Conservation (phyloP, 2,797 vertebrate species). For the Gymnodraco acuticeps region DNA sequence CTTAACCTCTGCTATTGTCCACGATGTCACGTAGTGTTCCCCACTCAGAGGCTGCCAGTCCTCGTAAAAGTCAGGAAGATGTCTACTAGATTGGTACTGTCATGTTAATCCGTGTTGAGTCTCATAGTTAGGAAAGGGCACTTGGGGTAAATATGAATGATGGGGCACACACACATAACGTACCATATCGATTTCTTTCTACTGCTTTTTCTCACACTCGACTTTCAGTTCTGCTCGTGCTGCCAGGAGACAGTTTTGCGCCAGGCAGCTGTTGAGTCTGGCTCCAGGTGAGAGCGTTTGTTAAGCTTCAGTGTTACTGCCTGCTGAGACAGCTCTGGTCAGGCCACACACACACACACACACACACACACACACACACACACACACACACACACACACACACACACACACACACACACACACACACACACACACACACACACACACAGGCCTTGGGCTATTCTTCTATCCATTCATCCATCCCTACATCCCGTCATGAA, state of each 20-base stretch:
- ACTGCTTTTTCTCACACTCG: constrained; percentile 9
- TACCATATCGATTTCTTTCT: not conserved
- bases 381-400: constrained; percentile 10
- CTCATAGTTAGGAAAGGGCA: constrained; percentile 6
- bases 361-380: constrained; percentile 11
- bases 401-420: not conserved
- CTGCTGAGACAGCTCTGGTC: constrained; percentile 51
- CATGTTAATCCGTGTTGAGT: constrained; percentile 7
- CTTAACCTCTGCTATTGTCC: constrained; percentile 57
- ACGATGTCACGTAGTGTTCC: constrained; percentile 30
- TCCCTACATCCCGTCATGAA: constrained; percentile 41
- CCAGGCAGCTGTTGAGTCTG: constrained; percentile 81
- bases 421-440: constrained; percentile 9
- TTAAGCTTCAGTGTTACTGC: constrained; percentile 68
- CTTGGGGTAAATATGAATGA: not conserved
- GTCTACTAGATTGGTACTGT: not conserved
- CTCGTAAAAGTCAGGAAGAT: constrained; percentile 33
- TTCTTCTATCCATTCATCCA: constrained; percentile 41
- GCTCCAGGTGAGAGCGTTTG: constrained; percentile 79
- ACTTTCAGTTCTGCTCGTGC: constrained; percentile 41
- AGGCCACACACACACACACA: constrained; percentile 12
- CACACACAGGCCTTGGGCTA: constrained; percentile 25
- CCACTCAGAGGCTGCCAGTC: constrained; percentile 30
- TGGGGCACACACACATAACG: not conserved
- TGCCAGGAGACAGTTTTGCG: constrained; percentile 62